These are phyloP conservation scores for Catocala fraxini DNA, from an alignment of 2,888 invertebrate genomes.

Conservation along the genomic window DNA sequence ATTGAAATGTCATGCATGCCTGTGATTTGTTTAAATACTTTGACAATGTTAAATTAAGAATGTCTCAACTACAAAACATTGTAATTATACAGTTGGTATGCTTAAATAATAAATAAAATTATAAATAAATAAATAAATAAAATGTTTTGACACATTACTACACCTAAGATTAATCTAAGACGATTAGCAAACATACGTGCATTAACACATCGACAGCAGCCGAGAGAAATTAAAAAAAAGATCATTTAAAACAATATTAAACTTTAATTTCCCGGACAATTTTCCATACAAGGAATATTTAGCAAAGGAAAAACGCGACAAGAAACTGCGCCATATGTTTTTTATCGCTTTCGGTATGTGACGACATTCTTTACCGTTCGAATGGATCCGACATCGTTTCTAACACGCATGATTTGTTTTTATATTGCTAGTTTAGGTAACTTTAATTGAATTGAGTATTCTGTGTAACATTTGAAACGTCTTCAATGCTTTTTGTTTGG, in stretches of 20 bases:
- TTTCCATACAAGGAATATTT: slow-evolving; percentile 15
- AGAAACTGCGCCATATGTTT: slow-evolving; percentile 17
- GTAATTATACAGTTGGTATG: no score
- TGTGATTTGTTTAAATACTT: no score
- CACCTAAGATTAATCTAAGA: no score
- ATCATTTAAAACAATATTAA: neutral
- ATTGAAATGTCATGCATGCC: no score
- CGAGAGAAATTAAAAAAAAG: neutral
- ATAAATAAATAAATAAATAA: no score
- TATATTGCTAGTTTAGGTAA: slow-evolving; percentile 27
- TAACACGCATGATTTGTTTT: slow-evolving; percentile 32
- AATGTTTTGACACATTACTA: no score
- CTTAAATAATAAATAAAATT: no score
- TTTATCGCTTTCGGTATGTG: slow-evolving; percentile 12
- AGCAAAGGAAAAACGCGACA: slow-evolving; percentile 9
- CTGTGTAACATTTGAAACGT: slow-evolving; percentile 6
- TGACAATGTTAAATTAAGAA: no score
- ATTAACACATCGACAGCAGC: no score
- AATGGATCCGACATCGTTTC: slow-evolving; percentile 18
- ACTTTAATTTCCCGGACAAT: slow-evolving; percentile 21
- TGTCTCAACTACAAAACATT: no score
- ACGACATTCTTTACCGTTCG: slow-evolving; percentile 28
- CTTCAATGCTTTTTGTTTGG: neutral
- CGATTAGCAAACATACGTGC: no score
- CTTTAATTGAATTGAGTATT: slow-evolving; percentile 21